A percentile compares a stretch with the other conserved stretches of the same genome.
These are phyloP conservation scores for Hypomesus transpacificus DNA, from an alignment of 2,113 vertebrate species.

Conservation along the genomic window DNA sequence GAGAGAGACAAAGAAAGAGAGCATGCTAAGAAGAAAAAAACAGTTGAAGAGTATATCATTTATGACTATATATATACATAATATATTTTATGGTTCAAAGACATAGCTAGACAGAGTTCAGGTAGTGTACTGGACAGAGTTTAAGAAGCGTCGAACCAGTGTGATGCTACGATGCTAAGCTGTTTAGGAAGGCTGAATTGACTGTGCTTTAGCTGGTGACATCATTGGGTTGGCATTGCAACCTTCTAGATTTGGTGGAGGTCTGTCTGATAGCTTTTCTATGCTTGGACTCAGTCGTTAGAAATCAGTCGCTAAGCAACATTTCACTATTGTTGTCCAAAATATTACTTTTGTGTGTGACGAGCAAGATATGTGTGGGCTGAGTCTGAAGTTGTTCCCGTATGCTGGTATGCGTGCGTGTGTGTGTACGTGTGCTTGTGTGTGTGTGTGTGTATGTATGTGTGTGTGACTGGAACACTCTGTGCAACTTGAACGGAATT, in stretches of 20 bases:
- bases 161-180: not conserved
- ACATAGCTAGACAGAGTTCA: not conserved
- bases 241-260: constrained; percentile 35
- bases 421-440: not conserved
- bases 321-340: constrained; percentile 50
- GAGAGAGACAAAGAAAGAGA: not conserved
- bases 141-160: no score
- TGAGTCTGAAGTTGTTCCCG: no score
- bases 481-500: not conserved
- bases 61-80: not conserved
- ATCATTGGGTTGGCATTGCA: constrained; percentile 47
- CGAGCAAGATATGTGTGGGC: no score
- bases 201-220: constrained; percentile 46
- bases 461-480: constrained; percentile 41
- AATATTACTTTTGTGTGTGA: constrained; percentile 30
- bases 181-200: constrained; percentile 32
- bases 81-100: not conserved
- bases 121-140: not conserved
- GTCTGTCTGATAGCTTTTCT: constrained; percentile 41
- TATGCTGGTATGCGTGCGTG: not conserved
- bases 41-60: not conserved
- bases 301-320: constrained; percentile 53
- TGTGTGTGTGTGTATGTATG: constrained; percentile 16
- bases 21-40: not conserved
- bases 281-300: constrained; percentile 8